These are phyloP conservation scores for Hippocampus mohnikei DNA, from an alignment of 2,113 vertebrate species.

Conservation along the genomic window DNA sequence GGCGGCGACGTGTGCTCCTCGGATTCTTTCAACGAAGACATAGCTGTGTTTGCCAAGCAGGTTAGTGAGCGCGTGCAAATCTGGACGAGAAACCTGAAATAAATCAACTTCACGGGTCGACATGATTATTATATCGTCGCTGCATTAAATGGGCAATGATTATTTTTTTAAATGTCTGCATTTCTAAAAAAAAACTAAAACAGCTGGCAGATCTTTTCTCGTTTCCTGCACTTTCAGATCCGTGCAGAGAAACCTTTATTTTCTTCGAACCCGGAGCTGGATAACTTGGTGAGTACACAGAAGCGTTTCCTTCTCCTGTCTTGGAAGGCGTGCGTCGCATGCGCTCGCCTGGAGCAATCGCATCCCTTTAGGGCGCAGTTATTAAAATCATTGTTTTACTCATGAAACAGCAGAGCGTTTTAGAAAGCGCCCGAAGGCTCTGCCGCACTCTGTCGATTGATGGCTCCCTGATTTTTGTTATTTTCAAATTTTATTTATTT, in stretches of 20 bases:
- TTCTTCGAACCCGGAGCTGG: constrained; percentile 89
- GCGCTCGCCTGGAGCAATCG: not conserved
- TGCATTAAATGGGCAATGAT: not conserved
- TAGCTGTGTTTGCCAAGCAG: constrained; percentile 95
- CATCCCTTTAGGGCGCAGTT: not conserved
- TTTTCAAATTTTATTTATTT: not conserved
- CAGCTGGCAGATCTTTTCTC: not conserved
- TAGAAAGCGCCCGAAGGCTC: not conserved
- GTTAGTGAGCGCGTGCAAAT: constrained; percentile 38
- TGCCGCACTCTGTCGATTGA: not conserved
- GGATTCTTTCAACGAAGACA: constrained; percentile 96
- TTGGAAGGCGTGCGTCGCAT: not conserved
- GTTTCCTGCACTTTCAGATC: constrained; percentile 68
- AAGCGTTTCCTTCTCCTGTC: not conserved
- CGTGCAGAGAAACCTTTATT: constrained; percentile 90
- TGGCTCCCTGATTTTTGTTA: not conserved
- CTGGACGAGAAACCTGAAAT: not conserved
- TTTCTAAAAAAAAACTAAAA: no score
- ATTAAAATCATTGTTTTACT: not conserved
- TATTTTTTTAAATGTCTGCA: not conserved
- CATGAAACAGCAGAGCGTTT: not conserved
- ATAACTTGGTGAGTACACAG: constrained; percentile 84
- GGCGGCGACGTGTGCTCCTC: constrained; percentile 95
- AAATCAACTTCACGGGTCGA: not conserved
- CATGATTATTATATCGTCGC: not conserved